Evolutionary conservation across 2,888 invertebrate species (phyloP).

Genomic region (Julus scandinavius): DNA sequence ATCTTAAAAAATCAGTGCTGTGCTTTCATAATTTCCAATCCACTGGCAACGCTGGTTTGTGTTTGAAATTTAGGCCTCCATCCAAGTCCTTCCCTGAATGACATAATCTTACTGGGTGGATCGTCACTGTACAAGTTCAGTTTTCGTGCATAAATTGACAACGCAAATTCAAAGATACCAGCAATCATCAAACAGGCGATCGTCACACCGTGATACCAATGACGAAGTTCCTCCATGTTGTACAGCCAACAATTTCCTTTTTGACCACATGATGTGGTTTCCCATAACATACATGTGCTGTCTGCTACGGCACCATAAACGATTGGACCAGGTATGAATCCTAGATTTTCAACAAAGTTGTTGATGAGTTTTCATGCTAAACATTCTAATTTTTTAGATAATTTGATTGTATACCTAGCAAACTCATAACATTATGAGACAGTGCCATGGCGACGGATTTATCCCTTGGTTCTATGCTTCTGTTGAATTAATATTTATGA

Average conservation of each 20-base stretch:
- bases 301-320: conserved; percentile 78
- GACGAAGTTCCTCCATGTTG: conserved; percentile 72
- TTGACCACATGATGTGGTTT: conserved; percentile 71
- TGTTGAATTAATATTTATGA: not conserved
- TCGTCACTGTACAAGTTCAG: conserved; percentile 73
- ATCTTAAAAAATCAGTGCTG: not conserved
- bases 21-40: conserved; percentile 14
- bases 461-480: conserved; percentile 20
- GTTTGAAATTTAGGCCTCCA: not conserved
- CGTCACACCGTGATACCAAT: conserved; percentile 71
- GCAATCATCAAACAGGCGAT: conserved; percentile 72
- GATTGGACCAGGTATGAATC: conserved; percentile 76
- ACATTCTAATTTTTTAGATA: not conserved
- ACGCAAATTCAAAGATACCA: conserved; percentile 72
- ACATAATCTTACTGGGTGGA: not conserved
- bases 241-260: conserved; percentile 77
- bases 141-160: conserved; percentile 72
- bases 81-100: not conserved
- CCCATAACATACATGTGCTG: conserved; percentile 76
- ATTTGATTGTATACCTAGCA: conserved; percentile 68
- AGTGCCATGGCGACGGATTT: conserved; percentile 44
- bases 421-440: conserved; percentile 60
- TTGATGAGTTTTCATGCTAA: not conserved
- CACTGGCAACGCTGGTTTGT: conserved; percentile 6
- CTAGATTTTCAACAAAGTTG: conserved; percentile 54